A percentile compares a stretch with the other conserved stretches of the same genome.
phyloP scores from a whole-genome alignment of 2,888 invertebrate species.

The Caradrina kadenii region DNA sequence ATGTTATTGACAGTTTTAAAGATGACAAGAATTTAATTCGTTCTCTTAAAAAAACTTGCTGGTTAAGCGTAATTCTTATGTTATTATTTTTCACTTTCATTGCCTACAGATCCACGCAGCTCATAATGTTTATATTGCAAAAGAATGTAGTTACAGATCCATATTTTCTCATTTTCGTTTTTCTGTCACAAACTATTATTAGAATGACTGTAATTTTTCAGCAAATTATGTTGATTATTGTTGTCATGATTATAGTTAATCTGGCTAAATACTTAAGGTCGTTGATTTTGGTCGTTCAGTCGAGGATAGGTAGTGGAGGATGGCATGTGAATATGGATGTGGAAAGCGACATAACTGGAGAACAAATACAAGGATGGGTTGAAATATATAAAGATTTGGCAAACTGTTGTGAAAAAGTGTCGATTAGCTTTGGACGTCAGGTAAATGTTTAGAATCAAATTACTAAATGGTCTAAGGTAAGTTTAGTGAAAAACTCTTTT shows the following conservation, averaged over 20 bases:
- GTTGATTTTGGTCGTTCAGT: neutral
- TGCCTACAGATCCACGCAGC: neutral
- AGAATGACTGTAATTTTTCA: neutral
- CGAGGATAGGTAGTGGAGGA: neutral
- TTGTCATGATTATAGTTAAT: neutral
- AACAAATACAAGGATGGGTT: neutral
- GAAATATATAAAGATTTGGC: neutral
- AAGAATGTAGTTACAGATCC: neutral
- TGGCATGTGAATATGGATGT: neutral
- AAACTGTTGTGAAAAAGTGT: neutral
- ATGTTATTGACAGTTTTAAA: neutral
- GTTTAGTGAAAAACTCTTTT: no score
- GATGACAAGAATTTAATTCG: neutral
- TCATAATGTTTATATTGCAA: neutral
- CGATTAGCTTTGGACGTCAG: neutral
- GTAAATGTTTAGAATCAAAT: neutral
- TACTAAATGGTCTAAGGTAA: neutral
- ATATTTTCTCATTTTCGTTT: neutral
- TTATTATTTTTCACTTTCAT: neutral
- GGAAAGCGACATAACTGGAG: neutral
- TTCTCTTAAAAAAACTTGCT: neutral
- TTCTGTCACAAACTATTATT: neutral
- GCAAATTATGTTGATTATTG: neutral
- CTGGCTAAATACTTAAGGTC: neutral
- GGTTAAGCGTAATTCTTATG: neutral